These are phyloP conservation scores for Plutella xylostella DNA, from an alignment of 2,888 invertebrate genomes.

Conservation along the genomic window DNA sequence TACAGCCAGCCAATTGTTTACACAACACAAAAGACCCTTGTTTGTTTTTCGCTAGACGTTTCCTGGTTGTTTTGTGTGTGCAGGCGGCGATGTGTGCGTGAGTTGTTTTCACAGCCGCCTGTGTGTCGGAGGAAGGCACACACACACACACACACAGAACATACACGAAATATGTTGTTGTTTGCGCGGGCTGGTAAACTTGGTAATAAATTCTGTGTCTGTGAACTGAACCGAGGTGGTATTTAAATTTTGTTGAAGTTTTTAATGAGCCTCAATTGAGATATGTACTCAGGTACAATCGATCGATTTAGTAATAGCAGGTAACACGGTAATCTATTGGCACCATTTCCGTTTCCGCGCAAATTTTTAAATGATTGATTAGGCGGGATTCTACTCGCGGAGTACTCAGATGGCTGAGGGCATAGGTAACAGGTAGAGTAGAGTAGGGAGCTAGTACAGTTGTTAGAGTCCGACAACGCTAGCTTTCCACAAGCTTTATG, in stretches of 20 bases:
- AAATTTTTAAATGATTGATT: too few relatives aligned
- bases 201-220: slow-evolving; percentile 48
- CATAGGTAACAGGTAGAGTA: too few relatives aligned
- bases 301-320: not conserved
- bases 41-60: slow-evolving; percentile 71
- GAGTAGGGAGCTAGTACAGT: too few relatives aligned
- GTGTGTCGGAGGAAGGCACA: slow-evolving; percentile 51
- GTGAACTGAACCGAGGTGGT: too few relatives aligned
- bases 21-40: slow-evolving; percentile 69
- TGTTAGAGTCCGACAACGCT: too few relatives aligned
- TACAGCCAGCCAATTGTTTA: slow-evolving; percentile 64
- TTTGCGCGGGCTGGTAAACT: slow-evolving; percentile 36
- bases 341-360: too few relatives aligned
- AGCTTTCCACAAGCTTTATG: too few relatives aligned
- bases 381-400: too few relatives aligned
- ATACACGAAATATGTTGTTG: slow-evolving; percentile 54
- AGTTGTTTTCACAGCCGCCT: slow-evolving; percentile 60
- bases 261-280: not conserved
- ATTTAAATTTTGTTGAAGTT: too few relatives aligned
- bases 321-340: too few relatives aligned
- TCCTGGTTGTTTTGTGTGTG: slow-evolving; percentile 69
- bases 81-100: slow-evolving; percentile 34
- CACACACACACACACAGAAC: too few relatives aligned
- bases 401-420: too few relatives aligned
- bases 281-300: not conserved